These are phyloP conservation scores for Pogonocherus hispidulus DNA, from an alignment of 2,888 invertebrate species.

Conservation along the genomic window DNA sequence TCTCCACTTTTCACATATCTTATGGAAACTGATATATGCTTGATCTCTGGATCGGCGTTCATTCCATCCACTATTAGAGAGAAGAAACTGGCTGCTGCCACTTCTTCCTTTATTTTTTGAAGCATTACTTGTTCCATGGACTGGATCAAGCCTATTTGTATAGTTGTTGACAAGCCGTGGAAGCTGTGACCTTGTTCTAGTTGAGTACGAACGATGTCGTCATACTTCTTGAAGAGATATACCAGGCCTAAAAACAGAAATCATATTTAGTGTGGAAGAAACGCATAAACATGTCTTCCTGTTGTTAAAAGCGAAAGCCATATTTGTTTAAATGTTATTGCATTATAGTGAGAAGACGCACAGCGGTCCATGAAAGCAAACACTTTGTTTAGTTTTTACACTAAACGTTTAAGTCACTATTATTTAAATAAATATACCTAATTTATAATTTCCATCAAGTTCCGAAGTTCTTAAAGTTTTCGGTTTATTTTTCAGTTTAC, in stretches of 20 bases:
- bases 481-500: too few relatives aligned
- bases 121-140: slow-evolving; percentile 29
- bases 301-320: too few relatives aligned
- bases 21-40: slow-evolving; percentile 29
- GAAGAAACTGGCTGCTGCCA: slow-evolving; percentile 23
- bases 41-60: slow-evolving; percentile 4
- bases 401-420: too few relatives aligned
- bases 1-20: slow-evolving; percentile 25
- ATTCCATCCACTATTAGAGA: slow-evolving; percentile 30
- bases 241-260: slow-evolving; percentile 22
- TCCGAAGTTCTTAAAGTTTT: too few relatives aligned
- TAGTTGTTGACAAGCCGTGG: slow-evolving; percentile 33
- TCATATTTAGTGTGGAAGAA: neutral
- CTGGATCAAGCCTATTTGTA: slow-evolving; percentile 31
- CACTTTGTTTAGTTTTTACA: too few relatives aligned
- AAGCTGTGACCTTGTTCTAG: slow-evolving; percentile 29
- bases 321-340: too few relatives aligned
- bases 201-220: slow-evolving; percentile 36
- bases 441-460: too few relatives aligned
- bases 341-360: too few relatives aligned
- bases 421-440: too few relatives aligned
- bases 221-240: slow-evolving; percentile 33
- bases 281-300: too few relatives aligned
- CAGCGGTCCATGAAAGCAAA: too few relatives aligned
- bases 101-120: slow-evolving; percentile 25